A percentile compares a stretch with the other conserved stretches of the same genome.
phyloP scores from a whole-genome alignment of 2,113 vertebrate genomes.

The Zosterops pallidus region DNA sequence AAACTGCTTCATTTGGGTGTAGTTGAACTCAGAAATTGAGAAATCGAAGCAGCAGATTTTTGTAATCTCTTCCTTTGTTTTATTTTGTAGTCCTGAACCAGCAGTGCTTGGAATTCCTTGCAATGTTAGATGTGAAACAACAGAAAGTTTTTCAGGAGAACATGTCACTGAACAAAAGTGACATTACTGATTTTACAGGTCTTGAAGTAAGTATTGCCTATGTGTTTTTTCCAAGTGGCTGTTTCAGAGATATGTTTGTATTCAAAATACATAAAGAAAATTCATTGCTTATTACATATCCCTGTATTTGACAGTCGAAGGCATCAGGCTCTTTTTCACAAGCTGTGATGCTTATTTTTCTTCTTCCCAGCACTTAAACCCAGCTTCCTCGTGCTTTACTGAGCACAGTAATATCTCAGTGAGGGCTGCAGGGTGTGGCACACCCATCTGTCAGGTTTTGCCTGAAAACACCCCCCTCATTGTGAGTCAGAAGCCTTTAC shows the following conservation, averaged over 20 bases:
- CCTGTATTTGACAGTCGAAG: background rate
- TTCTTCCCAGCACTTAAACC: background rate
- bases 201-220: constrained; percentile 78
- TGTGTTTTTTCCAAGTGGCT: background rate
- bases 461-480: fast-evolving
- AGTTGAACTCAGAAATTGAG: background rate
- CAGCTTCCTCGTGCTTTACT: background rate
- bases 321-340: background rate
- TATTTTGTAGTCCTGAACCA: constrained; percentile 78
- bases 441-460: background rate
- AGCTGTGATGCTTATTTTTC: background rate
- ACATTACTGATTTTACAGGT: constrained; percentile 72
- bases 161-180: constrained; percentile 41
- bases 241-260: background rate
- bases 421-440: background rate
- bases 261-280: background rate
- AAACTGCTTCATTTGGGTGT: background rate
- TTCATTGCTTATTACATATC: background rate
- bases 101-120: constrained; percentile 82
- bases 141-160: constrained; percentile 78
- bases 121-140: constrained; percentile 81
- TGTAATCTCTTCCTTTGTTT: background rate
- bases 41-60: background rate
- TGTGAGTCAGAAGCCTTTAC: background rate
- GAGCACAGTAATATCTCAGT: background rate